Conservation (phyloP, 2,113 vertebrate genomes). For the Bujurquina vittata region DNA sequence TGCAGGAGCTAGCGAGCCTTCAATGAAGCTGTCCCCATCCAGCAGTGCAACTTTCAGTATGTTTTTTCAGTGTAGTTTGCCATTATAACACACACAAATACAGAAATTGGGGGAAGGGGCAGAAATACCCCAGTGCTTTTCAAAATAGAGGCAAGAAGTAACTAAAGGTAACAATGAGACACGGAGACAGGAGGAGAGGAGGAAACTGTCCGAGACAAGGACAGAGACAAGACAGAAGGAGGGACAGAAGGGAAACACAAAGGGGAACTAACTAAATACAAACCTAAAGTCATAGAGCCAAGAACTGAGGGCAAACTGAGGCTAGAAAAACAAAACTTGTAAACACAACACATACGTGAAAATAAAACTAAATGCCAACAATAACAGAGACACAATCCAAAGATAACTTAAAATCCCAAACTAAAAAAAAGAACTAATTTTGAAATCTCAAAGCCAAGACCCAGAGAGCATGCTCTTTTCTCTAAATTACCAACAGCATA, state of each 20-base stretch:
- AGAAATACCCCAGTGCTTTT: no score
- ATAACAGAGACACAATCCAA: not conserved
- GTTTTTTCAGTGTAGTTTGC: no score
- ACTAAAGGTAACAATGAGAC: not conserved
- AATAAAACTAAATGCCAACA: not conserved
- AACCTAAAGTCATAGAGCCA: not conserved
- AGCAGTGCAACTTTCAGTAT: no score
- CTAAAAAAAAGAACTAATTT: not conserved
- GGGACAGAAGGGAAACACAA: not conserved
- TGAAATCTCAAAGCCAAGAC: not conserved
- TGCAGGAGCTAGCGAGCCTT: no score
- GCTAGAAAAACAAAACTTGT: rapidly evolving
- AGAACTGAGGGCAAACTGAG: not conserved
- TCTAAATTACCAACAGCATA: not conserved
- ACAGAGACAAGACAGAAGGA: not conserved
- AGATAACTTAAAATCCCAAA: not conserved
- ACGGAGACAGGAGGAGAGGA: not conserved
- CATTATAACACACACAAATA: no score
- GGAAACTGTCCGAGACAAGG: not conserved
- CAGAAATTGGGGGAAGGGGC: no score
- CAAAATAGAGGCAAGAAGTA: not conserved
- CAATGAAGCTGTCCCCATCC: no score
- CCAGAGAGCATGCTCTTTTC: not conserved
- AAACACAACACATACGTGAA: not conserved
- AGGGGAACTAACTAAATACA: not conserved